A percentile compares a stretch with the other conserved stretches of the same genome.
These are phyloP conservation scores for Fopius arisanus DNA, from an alignment of 1,140 invertebrate species.

Conservation along the genomic window DNA sequence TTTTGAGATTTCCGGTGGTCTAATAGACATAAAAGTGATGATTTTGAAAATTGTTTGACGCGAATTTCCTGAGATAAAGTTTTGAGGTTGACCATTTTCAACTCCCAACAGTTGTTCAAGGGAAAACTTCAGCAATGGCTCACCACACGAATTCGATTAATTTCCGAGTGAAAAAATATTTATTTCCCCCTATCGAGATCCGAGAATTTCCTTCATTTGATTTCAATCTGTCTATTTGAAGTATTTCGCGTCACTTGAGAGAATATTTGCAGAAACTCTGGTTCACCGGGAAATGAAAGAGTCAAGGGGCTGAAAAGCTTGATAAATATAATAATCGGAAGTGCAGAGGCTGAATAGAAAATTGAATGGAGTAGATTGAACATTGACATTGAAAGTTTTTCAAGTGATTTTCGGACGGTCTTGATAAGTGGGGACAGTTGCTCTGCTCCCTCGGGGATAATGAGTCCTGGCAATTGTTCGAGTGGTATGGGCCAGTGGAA, in stretches of 20 bases:
- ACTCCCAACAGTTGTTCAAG: too few species aligned
- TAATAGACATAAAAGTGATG: too few species aligned
- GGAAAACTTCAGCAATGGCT: too few species aligned
- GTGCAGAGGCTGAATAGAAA: background rate
- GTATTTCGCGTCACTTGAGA: background rate
- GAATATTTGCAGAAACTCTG: background rate
- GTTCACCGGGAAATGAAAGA: background rate
- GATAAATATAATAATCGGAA: background rate
- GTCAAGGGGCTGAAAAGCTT: background rate
- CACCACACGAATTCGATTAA: too few species aligned
- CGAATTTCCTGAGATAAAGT: too few species aligned
- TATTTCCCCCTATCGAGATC: too few species aligned
- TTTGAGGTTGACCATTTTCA: too few species aligned
- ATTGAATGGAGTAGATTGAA: background rate
- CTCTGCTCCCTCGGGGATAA: background rate
- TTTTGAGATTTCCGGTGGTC: too few species aligned
- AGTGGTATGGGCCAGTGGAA: background rate
- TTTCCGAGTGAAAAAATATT: too few species aligned
- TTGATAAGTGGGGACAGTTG: background rate
- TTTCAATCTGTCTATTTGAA: too few species aligned
- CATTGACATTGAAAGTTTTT: background rate
- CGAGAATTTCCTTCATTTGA: too few species aligned
- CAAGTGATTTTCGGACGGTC: background rate
- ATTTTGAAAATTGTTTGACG: too few species aligned
- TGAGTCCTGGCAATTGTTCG: background rate